Conservation (phyloP, 2,797 vertebrate species). For the Coregonus sp. region DNA sequence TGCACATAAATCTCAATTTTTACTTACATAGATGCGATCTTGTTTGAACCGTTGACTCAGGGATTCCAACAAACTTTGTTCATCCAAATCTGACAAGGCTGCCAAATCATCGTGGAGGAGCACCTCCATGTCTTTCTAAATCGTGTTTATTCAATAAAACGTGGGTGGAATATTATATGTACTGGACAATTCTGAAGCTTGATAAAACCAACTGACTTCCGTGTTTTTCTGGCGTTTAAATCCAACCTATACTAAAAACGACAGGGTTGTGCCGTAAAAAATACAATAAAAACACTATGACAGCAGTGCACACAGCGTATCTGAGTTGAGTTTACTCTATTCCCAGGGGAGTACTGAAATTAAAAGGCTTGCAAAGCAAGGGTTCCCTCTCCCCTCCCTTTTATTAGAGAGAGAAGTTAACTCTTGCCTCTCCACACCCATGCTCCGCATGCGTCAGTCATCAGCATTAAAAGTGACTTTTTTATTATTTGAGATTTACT, state of each 20-base stretch:
- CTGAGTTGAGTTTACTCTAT: not conserved
- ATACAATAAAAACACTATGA: not conserved
- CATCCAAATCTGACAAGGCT: constrained; percentile 57
- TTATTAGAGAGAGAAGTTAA: too few species aligned
- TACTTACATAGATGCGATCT: constrained; percentile 70
- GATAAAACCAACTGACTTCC: not conserved
- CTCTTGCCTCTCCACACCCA: too few species aligned
- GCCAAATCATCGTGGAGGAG: constrained; percentile 57
- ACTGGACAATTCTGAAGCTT: not conserved
- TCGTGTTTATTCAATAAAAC: not conserved
- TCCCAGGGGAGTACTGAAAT: not conserved
- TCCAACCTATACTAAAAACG: not conserved
- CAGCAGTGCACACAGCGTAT: not conserved
- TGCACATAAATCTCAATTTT: not conserved
- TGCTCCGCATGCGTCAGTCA: too few species aligned
- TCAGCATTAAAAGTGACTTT: too few species aligned
- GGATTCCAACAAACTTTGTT: constrained; percentile 51
- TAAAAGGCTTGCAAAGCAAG: not conserved
- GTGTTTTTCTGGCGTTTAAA: not conserved
- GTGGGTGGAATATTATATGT: not conserved
- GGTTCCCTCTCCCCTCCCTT: not conserved
- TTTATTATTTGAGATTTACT: too few species aligned
- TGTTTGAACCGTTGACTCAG: constrained; percentile 61
- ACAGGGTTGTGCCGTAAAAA: not conserved
- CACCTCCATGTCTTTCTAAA: constrained; percentile 29